Evolutionary conservation across 2,797 vertebrate species (phyloP).

Genomic region (Sandelia bainsii): DNA sequence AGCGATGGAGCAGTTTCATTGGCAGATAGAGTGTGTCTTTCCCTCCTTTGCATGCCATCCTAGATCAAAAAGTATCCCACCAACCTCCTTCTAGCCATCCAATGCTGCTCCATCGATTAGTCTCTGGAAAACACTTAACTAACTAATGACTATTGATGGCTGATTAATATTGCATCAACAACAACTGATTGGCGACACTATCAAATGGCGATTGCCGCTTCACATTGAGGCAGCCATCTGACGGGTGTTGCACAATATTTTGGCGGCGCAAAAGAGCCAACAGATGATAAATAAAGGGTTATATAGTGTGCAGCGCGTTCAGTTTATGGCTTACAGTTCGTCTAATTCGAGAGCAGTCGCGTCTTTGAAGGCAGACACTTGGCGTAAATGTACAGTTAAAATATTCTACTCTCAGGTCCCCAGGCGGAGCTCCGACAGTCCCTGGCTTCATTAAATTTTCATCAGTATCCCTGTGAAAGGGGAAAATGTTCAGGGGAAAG

Average conservation of each 20-base stretch:
- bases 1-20: conserved; percentile 55
- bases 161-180: conserved; percentile 93
- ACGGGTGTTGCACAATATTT: conserved; percentile 57
- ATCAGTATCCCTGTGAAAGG: conserved; percentile 96
- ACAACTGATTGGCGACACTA: conserved; percentile 76
- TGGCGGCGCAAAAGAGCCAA: conserved; percentile 43
- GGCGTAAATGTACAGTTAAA: conserved; percentile 99
- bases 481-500: conserved; percentile 83
- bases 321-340: conserved; percentile 89
- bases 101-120: conserved; percentile 82
- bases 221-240: conserved; percentile 62
- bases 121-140: conserved; percentile 85
- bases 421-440: conserved; percentile 94
- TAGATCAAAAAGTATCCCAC: conserved; percentile 70
- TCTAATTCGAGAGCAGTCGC: conserved; percentile 94
- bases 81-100: conserved; percentile 65
- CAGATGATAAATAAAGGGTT: conserved; percentile 79
- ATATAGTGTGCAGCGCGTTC: conserved; percentile 79
- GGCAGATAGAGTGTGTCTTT: conserved; percentile 51
- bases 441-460: conserved; percentile 99
- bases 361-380: conserved; percentile 97
- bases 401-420: conserved; percentile 96
- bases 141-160: conserved; percentile 88
- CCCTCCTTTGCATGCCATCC: conserved; percentile 53
- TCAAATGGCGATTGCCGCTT: conserved; percentile 70